Base-by-base conservation (phyloP, 2,113 vertebrate genomes). In the Seriola dumerili region DNA sequence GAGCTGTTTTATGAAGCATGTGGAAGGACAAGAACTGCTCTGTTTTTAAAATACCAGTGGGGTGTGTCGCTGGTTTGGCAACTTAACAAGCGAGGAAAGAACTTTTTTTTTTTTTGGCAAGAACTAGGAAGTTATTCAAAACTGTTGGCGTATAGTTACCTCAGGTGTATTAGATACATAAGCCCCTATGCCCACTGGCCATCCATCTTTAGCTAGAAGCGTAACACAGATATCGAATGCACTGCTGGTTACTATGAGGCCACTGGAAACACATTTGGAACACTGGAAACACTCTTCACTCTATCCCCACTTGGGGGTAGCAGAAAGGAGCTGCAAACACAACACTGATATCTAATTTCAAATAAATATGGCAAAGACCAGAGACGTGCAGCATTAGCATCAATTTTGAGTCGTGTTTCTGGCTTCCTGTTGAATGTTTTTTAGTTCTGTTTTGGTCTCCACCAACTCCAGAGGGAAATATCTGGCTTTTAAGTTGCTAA, bases 141-240 rank as follows among this genome's bases (percentile, higher is more conserved):
- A 44, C 32, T 68, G 34, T 23, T 44, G 44, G 13, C 16, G 40
- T 38, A 52, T 13, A 58, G 34, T 75, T 42, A 64, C 74, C 67
- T 50, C 62, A 54, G 17, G 75, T 71, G 70, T 34, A 52, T 70
- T 50, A 40, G 25, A 25, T 25, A 34, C 57, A 58, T 10, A 23
- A 55, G 46, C 38, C 52, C 40, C 32, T 21, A 55, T 25, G 69
- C 69, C 69, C 5, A 21, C 36, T 0, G 50, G 81, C 64, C 40
- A 70, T 78, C 58, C 23, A 5, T 63, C 74, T 85, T 42, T 16
- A 66, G 64, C 74, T 62, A 7, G 59, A 65, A 81, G 83, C 78
- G 48, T 4, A 29, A 59, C 59, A 62, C 46, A 67, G 38, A 78
- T 76, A 52, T 13, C 40, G 65, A 29, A 36, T 5, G 58, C 81